Conservation (phyloP, 2,113 vertebrate genomes). For the Alethe castanea region DNA sequence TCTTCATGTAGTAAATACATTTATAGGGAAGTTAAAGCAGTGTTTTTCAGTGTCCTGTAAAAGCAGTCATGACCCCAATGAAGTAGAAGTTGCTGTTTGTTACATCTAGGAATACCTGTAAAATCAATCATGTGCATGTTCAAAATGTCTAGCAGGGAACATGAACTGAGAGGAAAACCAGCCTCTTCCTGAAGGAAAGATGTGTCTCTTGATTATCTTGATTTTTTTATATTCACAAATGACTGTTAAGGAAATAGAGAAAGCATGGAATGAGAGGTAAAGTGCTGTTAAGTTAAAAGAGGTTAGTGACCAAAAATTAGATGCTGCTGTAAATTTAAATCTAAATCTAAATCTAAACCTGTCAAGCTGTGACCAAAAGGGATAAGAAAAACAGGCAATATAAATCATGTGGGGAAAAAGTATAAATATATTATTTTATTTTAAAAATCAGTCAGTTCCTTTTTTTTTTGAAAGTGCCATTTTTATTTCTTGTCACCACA, state of each 20-base stretch:
- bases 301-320: neutral
- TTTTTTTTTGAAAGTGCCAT: neutral
- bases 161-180: neutral
- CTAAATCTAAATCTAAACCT: neutral
- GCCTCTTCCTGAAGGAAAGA: neutral
- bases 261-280: neutral
- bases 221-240: neutral
- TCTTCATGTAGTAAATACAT: neutral
- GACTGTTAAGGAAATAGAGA: neutral
- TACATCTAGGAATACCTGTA: neutral
- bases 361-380: neutral
- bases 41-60: neutral
- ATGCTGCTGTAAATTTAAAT: neutral
- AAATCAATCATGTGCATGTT: neutral
- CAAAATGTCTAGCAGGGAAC: neutral
- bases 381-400: neutral
- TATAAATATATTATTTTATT: neutral
- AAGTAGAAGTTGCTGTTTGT: neutral
- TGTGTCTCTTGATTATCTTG: neutral
- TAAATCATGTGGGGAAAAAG: neutral
- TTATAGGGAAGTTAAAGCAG: neutral
- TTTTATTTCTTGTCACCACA: conserved; percentile 23
- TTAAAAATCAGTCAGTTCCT: neutral
- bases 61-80: neutral
- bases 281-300: neutral